Conservation (phyloP, 2,888 invertebrate genomes). For the Axea sp. region DNA sequence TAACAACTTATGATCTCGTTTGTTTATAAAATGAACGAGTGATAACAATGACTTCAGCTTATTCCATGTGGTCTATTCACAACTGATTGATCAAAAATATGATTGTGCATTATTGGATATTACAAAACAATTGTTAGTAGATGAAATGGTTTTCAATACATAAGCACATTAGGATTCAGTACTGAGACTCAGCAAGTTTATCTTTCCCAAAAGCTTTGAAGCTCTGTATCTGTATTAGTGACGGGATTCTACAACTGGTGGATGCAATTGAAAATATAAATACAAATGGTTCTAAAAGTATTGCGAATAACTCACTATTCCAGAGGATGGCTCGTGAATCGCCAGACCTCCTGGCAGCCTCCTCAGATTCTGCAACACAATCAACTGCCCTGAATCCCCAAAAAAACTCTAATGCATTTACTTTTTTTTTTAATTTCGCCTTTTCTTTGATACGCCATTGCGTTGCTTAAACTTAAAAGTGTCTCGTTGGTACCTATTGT, state of each 20-base stretch:
- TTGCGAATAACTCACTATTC: constrained; percentile 85
- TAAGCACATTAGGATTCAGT: constrained; percentile 33
- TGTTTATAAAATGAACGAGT: constrained; percentile 37
- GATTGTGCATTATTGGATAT: constrained; percentile 27
- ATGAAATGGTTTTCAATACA: constrained; percentile 23
- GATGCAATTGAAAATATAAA: constrained; percentile 50
- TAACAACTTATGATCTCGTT: constrained; percentile 29
- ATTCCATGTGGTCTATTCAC: constrained; percentile 11
- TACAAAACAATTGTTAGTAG: constrained; percentile 47
- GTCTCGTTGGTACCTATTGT: background rate
- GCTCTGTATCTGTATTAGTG: constrained; percentile 36
- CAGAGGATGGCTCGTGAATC: constrained; percentile 90
- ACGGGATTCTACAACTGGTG: constrained; percentile 42
- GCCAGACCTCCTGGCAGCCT: constrained; percentile 89
- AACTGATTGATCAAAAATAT: constrained; percentile 9
- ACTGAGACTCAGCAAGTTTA: constrained; percentile 24
- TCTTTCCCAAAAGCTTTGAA: constrained; percentile 49
- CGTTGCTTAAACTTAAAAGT: too few species aligned
- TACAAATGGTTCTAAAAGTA: constrained; percentile 48
- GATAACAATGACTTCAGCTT: constrained; percentile 26
- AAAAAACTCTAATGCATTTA: constrained; percentile 64
- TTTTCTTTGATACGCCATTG: background rate
- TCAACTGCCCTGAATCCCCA: constrained; percentile 68
- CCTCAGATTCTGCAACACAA: constrained; percentile 85
- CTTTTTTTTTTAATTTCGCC: constrained; percentile 11